Evolutionary conservation across 2,888 invertebrate genomes (phyloP), one percentile per base, ranked within the genome.

Genomic region (Allolobophora icterica): DNA sequence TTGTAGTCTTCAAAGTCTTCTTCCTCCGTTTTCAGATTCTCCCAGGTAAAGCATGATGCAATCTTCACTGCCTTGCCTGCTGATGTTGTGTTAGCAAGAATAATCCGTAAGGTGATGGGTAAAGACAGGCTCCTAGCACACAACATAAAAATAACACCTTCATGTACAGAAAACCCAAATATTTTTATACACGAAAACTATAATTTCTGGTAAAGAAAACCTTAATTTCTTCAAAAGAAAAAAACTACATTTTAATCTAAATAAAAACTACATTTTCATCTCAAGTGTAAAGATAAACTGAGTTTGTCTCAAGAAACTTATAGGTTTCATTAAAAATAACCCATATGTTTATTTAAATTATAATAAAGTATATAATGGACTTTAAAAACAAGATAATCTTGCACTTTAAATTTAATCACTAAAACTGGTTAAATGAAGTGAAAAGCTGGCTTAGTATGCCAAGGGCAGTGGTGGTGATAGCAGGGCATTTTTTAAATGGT

Each of bases 101-200:
- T 71, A n/a, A 71, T n/a, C 13, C 71, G 71, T n/a, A 71, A 71
- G 71, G 71, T 71, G 71, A 71, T 71, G 8, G 71, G 71, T 11
- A 71, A 71, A 71, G 71, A 71, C 71, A 71, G n/a, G 71, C 71
- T 71, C 71, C 71, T 71, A 71, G n/a, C n/a, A 71, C 8, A 71
- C 30, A 71, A 71, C 30, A 71, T 30, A 71, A 71, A 30, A 71
- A 71, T 71, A n/a, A 71, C 30, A 71, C n/a, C n/a, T 71, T 71
- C 30, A 71, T 71, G 11, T n/a, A 71, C 71, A 71, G 52, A 17
- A 71, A 71, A n/a, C 30, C 71, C 8, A 71, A 1, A 52, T 24
- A 24, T 52, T 52, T 24, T 2, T 13, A 1, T 52, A 8, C 1
- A 71, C 3, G n/a, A 71, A 71, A n/a, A 30, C 52, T 24, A 5